A percentile compares a stretch with the other conserved stretches of the same genome.
phyloP scores from a whole-genome alignment of 1,140 invertebrate species.

The Saxidomus purpurata region DNA sequence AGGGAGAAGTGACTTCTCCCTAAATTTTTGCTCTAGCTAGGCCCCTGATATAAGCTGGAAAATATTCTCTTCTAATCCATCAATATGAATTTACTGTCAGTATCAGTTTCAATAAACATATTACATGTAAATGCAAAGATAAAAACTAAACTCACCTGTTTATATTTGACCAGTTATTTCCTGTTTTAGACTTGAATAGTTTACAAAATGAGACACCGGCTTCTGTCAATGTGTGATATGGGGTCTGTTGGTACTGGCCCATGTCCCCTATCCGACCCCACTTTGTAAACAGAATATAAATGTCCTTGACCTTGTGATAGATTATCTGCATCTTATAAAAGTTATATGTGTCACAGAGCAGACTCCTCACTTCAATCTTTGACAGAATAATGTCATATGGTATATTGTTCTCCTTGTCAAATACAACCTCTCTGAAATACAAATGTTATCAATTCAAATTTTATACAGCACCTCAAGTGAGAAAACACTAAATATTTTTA shows the following conservation, averaged over 20 bases:
- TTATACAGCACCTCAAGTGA: background rate
- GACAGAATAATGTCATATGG: slow-evolving; percentile 87
- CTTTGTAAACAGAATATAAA: slow-evolving; percentile 88
- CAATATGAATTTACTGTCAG: no score
- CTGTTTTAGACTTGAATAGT: slow-evolving; percentile 88
- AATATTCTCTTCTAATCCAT: no score
- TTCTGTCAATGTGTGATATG: slow-evolving; percentile 86
- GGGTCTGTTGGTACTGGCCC: slow-evolving; percentile 88
- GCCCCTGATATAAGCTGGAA: no score
- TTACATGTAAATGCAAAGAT: no score
- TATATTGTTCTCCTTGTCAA: slow-evolving; percentile 75
- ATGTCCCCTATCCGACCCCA: slow-evolving; percentile 88
- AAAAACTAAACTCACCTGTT: slow-evolving; percentile 83
- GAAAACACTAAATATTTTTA: background rate
- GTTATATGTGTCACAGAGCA: slow-evolving; percentile 87
- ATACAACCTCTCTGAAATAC: slow-evolving; percentile 76
- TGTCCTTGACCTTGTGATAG: slow-evolving; percentile 86
- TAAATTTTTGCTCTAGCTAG: no score
- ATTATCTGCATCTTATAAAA: slow-evolving; percentile 89
- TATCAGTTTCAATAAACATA: no score
- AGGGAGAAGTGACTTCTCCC: no score
- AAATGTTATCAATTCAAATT: slow-evolving; percentile 19
- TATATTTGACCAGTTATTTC: slow-evolving; percentile 87
- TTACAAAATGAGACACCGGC: slow-evolving; percentile 88
- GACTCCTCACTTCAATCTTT: slow-evolving; percentile 87